Evolutionary conservation across 2,113 vertebrate genomes (phyloP).

Genomic region (Alectura lathami): DNA sequence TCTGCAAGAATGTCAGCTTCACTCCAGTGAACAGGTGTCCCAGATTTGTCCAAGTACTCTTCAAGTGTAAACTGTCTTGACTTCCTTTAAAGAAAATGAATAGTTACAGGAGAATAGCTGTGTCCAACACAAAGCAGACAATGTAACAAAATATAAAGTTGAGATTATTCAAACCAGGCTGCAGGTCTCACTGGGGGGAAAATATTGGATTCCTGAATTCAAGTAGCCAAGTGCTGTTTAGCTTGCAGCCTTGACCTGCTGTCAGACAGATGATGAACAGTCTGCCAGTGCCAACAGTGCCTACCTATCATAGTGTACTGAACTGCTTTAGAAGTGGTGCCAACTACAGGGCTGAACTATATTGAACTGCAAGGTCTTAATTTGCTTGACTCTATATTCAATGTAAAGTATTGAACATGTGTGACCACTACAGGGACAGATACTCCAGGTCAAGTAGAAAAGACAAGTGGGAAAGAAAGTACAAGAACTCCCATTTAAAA

Average conservation of each 20-base stretch:
- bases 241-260: not conserved
- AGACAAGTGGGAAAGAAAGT: not conserved
- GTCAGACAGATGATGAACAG: conserved; percentile 36
- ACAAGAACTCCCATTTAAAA: not conserved
- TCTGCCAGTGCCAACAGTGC: not conserved
- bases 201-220: not conserved
- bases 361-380: not conserved
- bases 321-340: not conserved
- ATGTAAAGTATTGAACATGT: not conserved
- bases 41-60: not conserved
- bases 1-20: not conserved
- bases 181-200: not conserved
- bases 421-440: not conserved
- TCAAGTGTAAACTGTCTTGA: not conserved
- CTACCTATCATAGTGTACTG: not conserved
- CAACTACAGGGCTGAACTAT: not conserved
- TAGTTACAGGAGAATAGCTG: not conserved
- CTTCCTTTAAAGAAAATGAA: conserved; percentile 26
- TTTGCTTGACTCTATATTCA: not conserved
- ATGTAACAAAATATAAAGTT: not conserved
- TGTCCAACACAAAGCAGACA: not conserved
- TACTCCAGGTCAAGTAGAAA: not conserved
- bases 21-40: not conserved
- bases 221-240: not conserved
- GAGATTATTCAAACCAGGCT: not conserved